A percentile compares a stretch with the other conserved stretches of the same genome.
Conservation (phyloP, 2,113 vertebrate species). For the Apus apus region DNA sequence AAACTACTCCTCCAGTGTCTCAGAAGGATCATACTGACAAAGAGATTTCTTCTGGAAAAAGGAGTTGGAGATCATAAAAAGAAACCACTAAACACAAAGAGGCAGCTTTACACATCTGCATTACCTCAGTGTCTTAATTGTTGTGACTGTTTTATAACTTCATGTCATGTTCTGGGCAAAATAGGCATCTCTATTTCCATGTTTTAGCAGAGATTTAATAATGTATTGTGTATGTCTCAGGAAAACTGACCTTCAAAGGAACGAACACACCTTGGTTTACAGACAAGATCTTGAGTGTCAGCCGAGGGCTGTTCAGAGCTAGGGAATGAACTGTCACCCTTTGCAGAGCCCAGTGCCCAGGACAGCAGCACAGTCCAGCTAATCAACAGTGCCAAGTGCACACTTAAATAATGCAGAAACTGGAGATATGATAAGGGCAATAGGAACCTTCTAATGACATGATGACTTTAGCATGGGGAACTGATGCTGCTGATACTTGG, state of each 20-base stretch:
- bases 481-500: not conserved
- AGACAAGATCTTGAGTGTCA: not conserved
- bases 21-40: not conserved
- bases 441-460: not conserved
- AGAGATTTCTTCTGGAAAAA: not conserved
- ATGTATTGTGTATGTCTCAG: fast-evolving
- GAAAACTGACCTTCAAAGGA: not conserved
- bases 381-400: not conserved
- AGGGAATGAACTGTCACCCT: not conserved
- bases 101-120: not conserved
- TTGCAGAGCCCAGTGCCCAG: not conserved
- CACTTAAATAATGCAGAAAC: slow-evolving; percentile 42
- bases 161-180: not conserved
- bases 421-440: not conserved
- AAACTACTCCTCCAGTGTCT: not conserved
- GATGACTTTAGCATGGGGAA: not conserved
- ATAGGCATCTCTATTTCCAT: not conserved
- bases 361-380: not conserved
- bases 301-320: not conserved
- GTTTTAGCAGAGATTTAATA: not conserved
- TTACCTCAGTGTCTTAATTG: not conserved
- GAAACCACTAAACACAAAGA: not conserved
- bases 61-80: not conserved
- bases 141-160: not conserved
- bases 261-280: not conserved